Evolutionary conservation across 2,113 vertebrate species (phyloP).

Genomic region (Propithecus coquereli): DNA sequence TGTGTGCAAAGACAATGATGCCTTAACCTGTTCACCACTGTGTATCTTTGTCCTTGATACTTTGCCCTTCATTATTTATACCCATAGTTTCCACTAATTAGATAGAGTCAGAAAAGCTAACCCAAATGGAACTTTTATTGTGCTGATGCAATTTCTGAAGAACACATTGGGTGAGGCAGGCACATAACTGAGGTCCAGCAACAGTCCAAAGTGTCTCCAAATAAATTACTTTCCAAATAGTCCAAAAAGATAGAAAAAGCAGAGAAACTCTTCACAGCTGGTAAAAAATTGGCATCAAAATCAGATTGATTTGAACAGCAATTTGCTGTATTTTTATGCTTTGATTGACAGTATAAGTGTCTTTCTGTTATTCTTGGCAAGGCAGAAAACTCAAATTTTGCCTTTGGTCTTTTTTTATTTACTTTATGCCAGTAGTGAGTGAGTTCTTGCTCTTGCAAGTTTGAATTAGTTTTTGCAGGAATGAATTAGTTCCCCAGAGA

Average conservation of each 20-base stretch:
- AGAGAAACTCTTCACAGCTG: neutral
- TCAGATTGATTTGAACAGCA: neutral
- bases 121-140: neutral
- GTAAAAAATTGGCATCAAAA: neutral
- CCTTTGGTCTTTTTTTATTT: neutral
- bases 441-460: neutral
- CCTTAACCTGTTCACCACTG: neutral
- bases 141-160: neutral
- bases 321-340: constrained; percentile 38
- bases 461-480: neutral
- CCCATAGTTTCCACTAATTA: neutral
- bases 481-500: neutral
- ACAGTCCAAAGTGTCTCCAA: neutral
- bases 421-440: neutral
- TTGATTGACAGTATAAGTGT: constrained; percentile 31
- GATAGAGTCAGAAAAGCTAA: neutral
- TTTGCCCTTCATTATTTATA: neutral
- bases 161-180: neutral
- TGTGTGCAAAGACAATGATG: too few relatives aligned
- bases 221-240: constrained; percentile 40
- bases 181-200: neutral
- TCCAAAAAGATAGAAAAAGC: constrained; percentile 24
- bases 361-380: constrained; percentile 50
- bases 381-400: constrained; percentile 24
- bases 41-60: neutral